Evolutionary conservation across 2,888 invertebrate genomes (phyloP), one percentile per base, ranked within the genome.

Genomic region (Onchidella celtica): DNA sequence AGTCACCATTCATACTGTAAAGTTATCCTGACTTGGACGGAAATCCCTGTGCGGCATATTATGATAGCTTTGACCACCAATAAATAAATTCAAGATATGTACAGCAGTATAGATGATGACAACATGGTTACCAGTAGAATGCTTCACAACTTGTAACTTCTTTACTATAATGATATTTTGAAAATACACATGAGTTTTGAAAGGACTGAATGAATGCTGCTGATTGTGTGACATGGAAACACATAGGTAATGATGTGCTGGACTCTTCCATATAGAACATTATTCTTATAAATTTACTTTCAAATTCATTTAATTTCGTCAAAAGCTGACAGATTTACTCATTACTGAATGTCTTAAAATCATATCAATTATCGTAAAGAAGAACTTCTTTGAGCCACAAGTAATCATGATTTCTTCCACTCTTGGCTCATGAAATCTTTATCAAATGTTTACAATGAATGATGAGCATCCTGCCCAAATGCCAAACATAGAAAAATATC

Each of bases 51-150:
- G 3, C 61, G 21, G 27, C 36, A n/a, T n/a, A 61, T 74, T 24
- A 73, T 14, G 1, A 47, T 11, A 40, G 40, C 29, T 6, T 4
- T 57, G 2, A 17, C 17, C 1, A 32, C 47, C 47, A 40, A 76
- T 76, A 76, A 76, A 76, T 76, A 76, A 32, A 66, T 65, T 76
- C 76, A 76, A 47, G 32, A 76, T 76, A 76, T 76, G 29, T 76
- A 76, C 76, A 76, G 32, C 76, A n/a, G 27, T 32, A 32, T 21
- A 38, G 17, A 11, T 72, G 2, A 59, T 34, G 14, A 72, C 32
- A 72, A 69, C 40, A 68, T 24, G 38, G 14, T 24, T 63, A 32
- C 17, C 36, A 21, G 34, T 17, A 34, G 47, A 47, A 47, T 47
- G 47, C 47, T 47, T 47, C 47, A 47, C 17, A 47, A 17, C 17